Percentiles rank a stretch among this genome's conserved stretches.
phyloP scores from a whole-genome alignment of 2,113 vertebrate genomes.

The Prolemur simus region DNA sequence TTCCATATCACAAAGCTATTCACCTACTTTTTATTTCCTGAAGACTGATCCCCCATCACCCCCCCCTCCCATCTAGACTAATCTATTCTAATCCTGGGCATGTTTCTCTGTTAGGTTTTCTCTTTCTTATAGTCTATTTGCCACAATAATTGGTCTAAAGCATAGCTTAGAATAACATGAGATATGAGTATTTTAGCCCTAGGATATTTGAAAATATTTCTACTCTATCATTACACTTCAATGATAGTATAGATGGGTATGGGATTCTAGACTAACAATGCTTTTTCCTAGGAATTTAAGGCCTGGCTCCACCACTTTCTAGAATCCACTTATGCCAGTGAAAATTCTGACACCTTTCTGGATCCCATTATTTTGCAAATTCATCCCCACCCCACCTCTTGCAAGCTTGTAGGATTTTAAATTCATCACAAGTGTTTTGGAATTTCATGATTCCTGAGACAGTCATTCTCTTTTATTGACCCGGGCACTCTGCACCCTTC shows the following conservation, averaged over 20 bases:
- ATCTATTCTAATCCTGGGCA: background rate
- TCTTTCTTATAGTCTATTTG: background rate
- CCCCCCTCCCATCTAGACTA: background rate
- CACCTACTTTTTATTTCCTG: background rate
- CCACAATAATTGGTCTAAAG: background rate
- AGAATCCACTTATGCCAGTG: background rate
- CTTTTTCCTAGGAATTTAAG: background rate
- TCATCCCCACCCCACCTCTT: fast-evolving
- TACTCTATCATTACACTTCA: background rate
- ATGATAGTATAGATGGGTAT: background rate
- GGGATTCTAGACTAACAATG: background rate
- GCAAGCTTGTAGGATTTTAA: background rate
- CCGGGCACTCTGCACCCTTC: background rate
- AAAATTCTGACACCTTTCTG: background rate
- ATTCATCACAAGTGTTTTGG: background rate
- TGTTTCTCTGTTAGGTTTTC: background rate
- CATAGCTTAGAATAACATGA: background rate
- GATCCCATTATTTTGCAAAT: background rate
- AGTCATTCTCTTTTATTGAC: background rate
- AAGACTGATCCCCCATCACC: background rate
- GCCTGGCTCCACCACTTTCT: background rate
- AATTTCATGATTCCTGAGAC: background rate
- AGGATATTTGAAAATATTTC: background rate
- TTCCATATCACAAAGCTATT: background rate
- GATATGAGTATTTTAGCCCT: background rate